A percentile compares a stretch with the other conserved stretches of the same genome.
Evolutionary conservation across 2,113 vertebrate species (phyloP).

Genomic region (Synodontis membranacea): DNA sequence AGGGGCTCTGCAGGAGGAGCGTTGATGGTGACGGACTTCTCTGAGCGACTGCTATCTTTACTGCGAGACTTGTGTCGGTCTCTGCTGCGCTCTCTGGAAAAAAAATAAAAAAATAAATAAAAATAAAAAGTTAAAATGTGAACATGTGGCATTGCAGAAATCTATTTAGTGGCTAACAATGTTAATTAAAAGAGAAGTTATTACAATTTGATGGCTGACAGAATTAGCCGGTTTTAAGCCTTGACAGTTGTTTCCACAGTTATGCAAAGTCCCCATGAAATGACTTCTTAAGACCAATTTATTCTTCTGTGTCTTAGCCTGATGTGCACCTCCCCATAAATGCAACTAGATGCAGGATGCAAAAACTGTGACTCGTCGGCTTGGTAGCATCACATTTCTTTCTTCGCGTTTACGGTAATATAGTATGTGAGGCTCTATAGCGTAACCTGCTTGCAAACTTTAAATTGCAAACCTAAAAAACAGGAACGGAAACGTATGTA

Average conservation of each 20-base stretch:
- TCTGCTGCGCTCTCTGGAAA: conserved; percentile 79
- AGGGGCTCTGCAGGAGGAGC: conserved; percentile 84
- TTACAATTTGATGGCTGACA: background rate
- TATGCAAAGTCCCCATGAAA: background rate
- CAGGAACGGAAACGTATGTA: too few species aligned
- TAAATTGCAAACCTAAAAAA: too few species aligned
- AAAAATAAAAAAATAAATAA: background rate
- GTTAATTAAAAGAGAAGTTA: background rate
- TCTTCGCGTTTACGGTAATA: too few species aligned
- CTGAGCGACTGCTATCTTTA: conserved; percentile 86
- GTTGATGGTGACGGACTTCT: conserved; percentile 94
- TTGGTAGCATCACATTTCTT: too few species aligned
- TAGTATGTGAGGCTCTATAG: too few species aligned
- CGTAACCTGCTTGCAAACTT: too few species aligned
- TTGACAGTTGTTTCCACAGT: background rate
- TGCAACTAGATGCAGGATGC: too few species aligned
- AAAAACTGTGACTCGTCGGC: too few species aligned
- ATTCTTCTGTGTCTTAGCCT: too few species aligned
- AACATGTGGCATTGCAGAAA: background rate
- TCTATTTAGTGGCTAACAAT: background rate
- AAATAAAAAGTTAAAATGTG: background rate
- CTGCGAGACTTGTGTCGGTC: conserved; percentile 88
- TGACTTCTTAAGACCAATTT: background rate
- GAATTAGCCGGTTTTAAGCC: background rate
- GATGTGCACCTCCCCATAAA: too few species aligned